Conservation (phyloP, 2,113 vertebrate genomes). For the Fulmarus glacialis region DNA sequence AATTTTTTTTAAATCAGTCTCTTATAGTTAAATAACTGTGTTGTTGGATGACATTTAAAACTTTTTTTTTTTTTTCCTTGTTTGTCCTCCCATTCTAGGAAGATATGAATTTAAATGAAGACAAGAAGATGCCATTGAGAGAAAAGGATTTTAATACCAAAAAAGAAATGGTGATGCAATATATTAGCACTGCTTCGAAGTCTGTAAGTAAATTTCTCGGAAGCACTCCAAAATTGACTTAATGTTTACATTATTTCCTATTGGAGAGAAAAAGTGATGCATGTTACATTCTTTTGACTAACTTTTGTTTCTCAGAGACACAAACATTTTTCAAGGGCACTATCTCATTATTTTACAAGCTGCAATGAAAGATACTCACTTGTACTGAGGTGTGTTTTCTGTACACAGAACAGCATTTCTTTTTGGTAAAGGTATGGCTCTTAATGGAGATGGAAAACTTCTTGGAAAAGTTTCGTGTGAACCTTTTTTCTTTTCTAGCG, state of each 20-base stretch:
- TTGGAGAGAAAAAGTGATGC: neutral
- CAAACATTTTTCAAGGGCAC: neutral
- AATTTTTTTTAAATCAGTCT: neutral
- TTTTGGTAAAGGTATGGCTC: neutral
- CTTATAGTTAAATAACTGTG: neutral
- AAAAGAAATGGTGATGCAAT: slow-evolving; percentile 97
- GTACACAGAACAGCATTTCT: neutral
- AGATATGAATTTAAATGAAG: slow-evolving; percentile 99
- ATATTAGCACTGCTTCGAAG: slow-evolving; percentile 91
- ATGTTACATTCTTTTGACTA: neutral
- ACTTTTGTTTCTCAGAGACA: neutral
- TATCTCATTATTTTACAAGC: neutral
- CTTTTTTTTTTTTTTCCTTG: slow-evolving; percentile 11
- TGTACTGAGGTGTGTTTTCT: neutral
- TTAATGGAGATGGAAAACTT: neutral
- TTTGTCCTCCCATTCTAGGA: slow-evolving; percentile 77
- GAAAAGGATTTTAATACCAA: slow-evolving; percentile 93
- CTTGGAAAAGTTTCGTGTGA: neutral
- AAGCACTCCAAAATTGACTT: neutral
- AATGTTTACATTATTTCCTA: neutral
- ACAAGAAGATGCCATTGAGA: slow-evolving; percentile 92
- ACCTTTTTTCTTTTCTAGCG: neutral
- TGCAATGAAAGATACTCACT: neutral
- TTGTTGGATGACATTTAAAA: neutral
- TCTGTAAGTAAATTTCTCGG: slow-evolving; percentile 82